Conservation (phyloP, 2,113 vertebrate genomes). For the Melanerpes aurifrons region DNA sequence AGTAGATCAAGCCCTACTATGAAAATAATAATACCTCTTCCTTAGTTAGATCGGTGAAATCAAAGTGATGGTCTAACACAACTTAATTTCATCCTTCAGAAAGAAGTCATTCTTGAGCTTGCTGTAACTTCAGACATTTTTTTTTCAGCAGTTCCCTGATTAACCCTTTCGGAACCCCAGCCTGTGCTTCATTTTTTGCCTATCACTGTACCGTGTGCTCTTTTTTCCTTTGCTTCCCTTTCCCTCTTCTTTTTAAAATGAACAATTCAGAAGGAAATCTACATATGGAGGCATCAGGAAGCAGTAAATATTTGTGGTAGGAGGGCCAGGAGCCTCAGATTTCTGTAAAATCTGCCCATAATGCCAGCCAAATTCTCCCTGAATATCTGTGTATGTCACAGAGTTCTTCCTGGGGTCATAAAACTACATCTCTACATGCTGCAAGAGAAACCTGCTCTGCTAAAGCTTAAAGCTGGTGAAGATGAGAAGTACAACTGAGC, state of each 20-base stretch:
- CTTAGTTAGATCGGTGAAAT: conserved; percentile 72
- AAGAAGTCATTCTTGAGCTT: conserved; percentile 59
- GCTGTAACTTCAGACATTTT: conserved; percentile 50
- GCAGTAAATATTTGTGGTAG: neutral
- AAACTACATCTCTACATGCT: neutral
- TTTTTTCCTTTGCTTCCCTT: neutral
- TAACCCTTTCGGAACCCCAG: conserved; percentile 55
- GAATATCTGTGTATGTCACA: neutral
- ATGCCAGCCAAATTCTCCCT: neutral
- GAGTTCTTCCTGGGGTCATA: neutral
- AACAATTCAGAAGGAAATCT: neutral
- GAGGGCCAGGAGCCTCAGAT: neutral
- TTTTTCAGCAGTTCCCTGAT: conserved; percentile 38
- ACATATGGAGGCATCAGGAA: neutral
- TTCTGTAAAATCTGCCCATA: conserved; percentile 18
- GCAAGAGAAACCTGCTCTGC: neutral
- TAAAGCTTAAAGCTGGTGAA: neutral
- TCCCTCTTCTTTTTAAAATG: neutral
- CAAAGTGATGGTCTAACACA: conserved; percentile 75
- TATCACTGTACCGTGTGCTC: neutral
- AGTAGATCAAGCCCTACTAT: conserved; percentile 57
- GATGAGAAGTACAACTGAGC: neutral
- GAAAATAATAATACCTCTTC: conserved; percentile 75
- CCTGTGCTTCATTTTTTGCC: neutral
- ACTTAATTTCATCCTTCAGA: conserved; percentile 75